phyloP scores from a whole-genome alignment of 2,888 invertebrate genomes.

The Coelinius sp. region DNA sequence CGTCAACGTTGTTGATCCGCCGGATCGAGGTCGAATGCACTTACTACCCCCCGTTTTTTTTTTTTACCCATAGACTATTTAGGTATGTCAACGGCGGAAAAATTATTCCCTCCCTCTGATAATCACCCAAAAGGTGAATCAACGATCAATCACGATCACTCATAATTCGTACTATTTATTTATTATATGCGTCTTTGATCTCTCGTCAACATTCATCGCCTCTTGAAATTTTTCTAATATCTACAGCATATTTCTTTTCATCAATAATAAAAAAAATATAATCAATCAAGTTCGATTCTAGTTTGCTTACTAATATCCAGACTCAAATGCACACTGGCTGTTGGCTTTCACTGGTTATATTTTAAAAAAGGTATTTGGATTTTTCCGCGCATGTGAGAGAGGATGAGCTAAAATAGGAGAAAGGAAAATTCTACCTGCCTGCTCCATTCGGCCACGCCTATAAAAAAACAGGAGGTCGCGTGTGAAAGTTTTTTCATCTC shows the following conservation, averaged over 20 bases:
- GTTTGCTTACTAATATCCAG: not conserved
- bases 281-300: slow-evolving; percentile 1
- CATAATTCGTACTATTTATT: not conserved
- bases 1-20: slow-evolving; percentile 4
- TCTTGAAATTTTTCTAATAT: not conserved
- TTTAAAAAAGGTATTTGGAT: not conserved
- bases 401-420: not conserved
- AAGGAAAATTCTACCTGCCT: slow-evolving; percentile 53
- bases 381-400: not conserved
- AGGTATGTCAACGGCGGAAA: slow-evolving; percentile 25
- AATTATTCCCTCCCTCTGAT: not conserved
- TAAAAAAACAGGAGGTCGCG: slow-evolving; percentile 40
- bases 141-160: slow-evolving; percentile 34
- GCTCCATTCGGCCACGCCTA: slow-evolving; percentile 57
- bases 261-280: not conserved
- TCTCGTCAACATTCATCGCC: not conserved
- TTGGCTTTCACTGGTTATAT: not conserved
- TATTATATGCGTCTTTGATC: not conserved
- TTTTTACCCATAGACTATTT: too few relatives aligned
- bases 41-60: not conserved
- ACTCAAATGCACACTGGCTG: not conserved
- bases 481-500: slow-evolving; percentile 56
- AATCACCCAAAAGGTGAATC: slow-evolving; percentile 29
- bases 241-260: not conserved
- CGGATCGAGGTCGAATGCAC: slow-evolving; percentile 19